These are phyloP conservation scores for Acipenser transmontanus DNA, from an alignment of 2,797 vertebrate species.

Conservation along the genomic window DNA sequence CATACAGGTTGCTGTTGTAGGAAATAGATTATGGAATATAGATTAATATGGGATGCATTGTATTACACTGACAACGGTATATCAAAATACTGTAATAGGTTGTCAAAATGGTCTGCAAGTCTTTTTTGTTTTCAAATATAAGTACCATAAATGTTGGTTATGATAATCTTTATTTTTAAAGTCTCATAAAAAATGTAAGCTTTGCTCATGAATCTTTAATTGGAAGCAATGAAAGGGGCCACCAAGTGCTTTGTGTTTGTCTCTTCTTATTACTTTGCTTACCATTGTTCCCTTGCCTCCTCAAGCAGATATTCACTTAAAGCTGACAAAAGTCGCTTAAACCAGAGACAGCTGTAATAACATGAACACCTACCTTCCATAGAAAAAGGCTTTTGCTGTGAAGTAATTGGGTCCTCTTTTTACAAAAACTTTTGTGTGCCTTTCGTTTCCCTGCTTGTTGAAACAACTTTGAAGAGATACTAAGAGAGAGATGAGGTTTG, in stretches of 20 bases:
- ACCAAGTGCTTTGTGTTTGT: constrained; percentile 50
- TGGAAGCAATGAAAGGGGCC: constrained; percentile 57
- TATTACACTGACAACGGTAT: too few species aligned
- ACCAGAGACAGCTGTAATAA: constrained; percentile 51
- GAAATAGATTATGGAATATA: too few species aligned
- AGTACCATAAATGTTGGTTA: too few species aligned
- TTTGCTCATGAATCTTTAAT: constrained; percentile 76
- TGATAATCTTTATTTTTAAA: constrained; percentile 4
- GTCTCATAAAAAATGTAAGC: constrained; percentile 70
- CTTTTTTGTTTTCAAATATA: too few species aligned
- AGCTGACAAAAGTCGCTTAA: constrained; percentile 56
- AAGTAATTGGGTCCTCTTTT: constrained; percentile 30
- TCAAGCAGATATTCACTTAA: constrained; percentile 58
- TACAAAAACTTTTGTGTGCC: constrained; percentile 19
- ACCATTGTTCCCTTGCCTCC: constrained; percentile 43
- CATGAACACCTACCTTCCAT: constrained; percentile 38
- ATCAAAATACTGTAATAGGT: too few species aligned
- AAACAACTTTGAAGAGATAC: constrained; percentile 37
- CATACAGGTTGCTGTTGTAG: too few species aligned
- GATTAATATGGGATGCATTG: too few species aligned
- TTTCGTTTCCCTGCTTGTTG: constrained; percentile 23
- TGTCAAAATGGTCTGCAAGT: too few species aligned
- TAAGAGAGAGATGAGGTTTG: neutral
- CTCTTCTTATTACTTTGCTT: constrained; percentile 34
- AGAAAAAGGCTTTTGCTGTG: constrained; percentile 31